Evolutionary conservation across 2,797 vertebrate species (phyloP), one percentile per base, ranked within the genome.

Genomic region (Sorex maritimensis): DNA sequence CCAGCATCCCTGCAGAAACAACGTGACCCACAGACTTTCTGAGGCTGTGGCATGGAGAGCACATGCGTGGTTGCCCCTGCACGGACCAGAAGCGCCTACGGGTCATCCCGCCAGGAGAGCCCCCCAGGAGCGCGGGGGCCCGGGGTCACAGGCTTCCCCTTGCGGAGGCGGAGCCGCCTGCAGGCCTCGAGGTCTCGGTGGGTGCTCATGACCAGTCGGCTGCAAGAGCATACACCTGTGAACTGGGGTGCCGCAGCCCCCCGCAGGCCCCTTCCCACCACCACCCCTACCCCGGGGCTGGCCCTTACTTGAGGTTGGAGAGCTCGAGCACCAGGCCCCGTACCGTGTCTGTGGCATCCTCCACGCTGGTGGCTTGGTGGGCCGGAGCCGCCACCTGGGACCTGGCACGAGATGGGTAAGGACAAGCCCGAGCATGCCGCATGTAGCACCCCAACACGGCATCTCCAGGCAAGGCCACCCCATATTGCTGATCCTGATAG

Each of bases 261-360:
- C 5, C 28, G n/a, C 14, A 26, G 14, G 1, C 10, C 67, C 73
- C 52, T 52, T 14, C 49, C 49, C 49, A 52, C 49, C 49, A 5
- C 61, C 21, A 0, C 8, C 65, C 65, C 65, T 58, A 24, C 61
- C 61, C 55, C 4, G 41, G 38, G 38, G 28, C 24, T 24, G 8
- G 0, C 6, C n/a, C 98, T 98, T 88, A 99, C 99, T 99, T 99
- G 13, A 99, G 97, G 86, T 98, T 98, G 85, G 99, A 98, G 65
- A 99, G 98, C 94, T 99, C 99, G 65, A 96, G 74, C 86, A 99
- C 97, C 0, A 99, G 98, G 17, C 99, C 99, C 4, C 97, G 97
- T 74, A 99, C 91, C 2, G 98, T 96, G 11, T 98, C 95, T 12
- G 99, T 98, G 4, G 98, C 98, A 0, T 99, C 99, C 94, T 99